Base-by-base conservation (phyloP, 2,888 invertebrate species). In the Augochlorella aurata region DNA sequence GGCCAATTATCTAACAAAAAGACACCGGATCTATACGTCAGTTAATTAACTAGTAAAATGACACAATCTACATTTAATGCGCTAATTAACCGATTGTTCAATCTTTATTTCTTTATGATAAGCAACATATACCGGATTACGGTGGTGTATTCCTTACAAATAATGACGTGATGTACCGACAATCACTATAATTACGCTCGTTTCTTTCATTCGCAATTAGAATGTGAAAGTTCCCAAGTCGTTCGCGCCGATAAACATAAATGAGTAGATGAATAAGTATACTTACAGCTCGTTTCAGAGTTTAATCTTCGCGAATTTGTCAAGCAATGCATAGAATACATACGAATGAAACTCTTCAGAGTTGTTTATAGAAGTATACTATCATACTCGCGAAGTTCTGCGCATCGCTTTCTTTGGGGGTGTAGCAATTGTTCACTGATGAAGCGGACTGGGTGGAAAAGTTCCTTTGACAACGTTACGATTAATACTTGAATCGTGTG, bases 61-160 rank as follows among this genome's bases (percentile, higher is more conserved):
- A 7, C 7, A 24, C 24, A 58, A 24, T 58, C 58, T 24, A 29
- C 61, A 29, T 61, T 61, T 61, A 18, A 61, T 24, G 0, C 18
- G 61, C 24, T 63, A 63, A 63, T 58, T 5, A 58, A 24, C 58
- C 58, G 58, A 58, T 58, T 58, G 58, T 29, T 38, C 18, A 38
- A 63, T 29, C 61, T 24, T 38, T 63, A 24, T 38, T 63, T 0
- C 29, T 38, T 24, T 16, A 38, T 38, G 38, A 63, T 38, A 38
- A 58, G 24, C 58, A 24, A 58, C 24, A 4, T 38, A 38, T 38
- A 24, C 58, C 24, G 24, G 24, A 58, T 24, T 58, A 58, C 58
- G 12, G 58, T 14, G 14, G 14, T 4, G 12, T 54, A 12, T 24
- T 12, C 24, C 14, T 58, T 58, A 24, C 38, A 38, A 38, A 21